Evolutionary conservation across 2,113 vertebrate genomes (phyloP), one percentile per base, ranked within the genome.

Genomic region (Leucoraja erinaceus): DNA sequence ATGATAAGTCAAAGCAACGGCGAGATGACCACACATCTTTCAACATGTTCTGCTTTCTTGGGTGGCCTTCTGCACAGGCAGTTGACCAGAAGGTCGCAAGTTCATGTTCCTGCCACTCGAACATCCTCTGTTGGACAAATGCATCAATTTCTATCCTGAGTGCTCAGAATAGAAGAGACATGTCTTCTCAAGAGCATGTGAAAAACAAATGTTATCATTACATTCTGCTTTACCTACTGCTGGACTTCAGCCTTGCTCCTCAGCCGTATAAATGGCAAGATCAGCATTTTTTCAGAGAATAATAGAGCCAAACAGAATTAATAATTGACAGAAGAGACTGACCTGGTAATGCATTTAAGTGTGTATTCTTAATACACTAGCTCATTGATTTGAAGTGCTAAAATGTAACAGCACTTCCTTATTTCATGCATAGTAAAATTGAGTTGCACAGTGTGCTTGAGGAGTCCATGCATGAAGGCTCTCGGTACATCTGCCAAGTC

Each of bases 61-160:
- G 68, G 90, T 91, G 90, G 90, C 66, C 90, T 25, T 9, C 31
- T 91, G 66, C 18, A 72, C 90, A 91, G 72, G 38, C 90, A 91
- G 33, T 91, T 91, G 90, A 91, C 68, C 90, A 74, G 68, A 72
- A 91, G 68, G 90, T 74, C 68, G 6, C 68, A 91, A 91, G 90
- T 72, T 91, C 90, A 91, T 91, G 90, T 91, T 74, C 90, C 68
- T 72, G 90, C 72, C 90, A 91, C 33, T 91, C 38, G 20, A 91
- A 91, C 33, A 28, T 9, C 20, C 38, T 72, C 66, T 25, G 90
- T 91, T 72, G 90, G 72, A 68, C 59, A 28, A 91, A 74, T 11
- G 20, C 68, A 47, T 70, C 38, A 72, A 72, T 91, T 90, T 91
- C 54, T 72, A 91, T 47, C 68, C 33, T 28, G 90, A 54, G 68